A percentile compares a stretch with the other conserved stretches of the same genome.
These are phyloP conservation scores for Chloromyia formosa DNA, from an alignment of 2,888 invertebrate genomes.

Conservation along the genomic window DNA sequence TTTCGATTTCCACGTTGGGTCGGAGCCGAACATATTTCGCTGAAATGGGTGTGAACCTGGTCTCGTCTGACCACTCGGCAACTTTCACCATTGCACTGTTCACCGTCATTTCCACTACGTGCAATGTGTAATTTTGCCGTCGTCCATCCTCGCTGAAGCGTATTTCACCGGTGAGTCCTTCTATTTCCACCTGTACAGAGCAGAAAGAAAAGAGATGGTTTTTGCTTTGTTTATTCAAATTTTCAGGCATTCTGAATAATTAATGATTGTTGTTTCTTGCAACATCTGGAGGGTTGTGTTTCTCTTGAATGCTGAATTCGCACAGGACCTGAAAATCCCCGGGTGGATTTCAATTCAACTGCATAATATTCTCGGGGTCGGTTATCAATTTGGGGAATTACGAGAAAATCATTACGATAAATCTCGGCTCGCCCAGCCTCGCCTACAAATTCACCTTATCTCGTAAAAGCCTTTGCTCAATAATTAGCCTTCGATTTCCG, in stretches of 20 bases:
- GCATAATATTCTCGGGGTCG: no score
- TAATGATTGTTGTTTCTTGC: no score
- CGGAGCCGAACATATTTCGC: constrained; percentile 79
- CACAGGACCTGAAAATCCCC: no score
- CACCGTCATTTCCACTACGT: constrained; percentile 93
- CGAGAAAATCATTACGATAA: no score
- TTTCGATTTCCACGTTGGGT: constrained; percentile 77
- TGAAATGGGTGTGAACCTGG: constrained; percentile 77
- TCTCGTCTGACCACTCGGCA: constrained; percentile 86
- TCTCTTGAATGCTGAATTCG: no score
- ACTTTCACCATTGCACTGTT: constrained; percentile 93
- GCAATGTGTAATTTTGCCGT: constrained; percentile 86
- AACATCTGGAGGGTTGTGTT: no score
- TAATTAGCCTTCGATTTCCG: constrained; percentile 14
- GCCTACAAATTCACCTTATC: no score
- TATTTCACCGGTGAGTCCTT: constrained; percentile 90
- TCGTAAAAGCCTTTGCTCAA: not conserved
- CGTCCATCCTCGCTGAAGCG: constrained; percentile 91
- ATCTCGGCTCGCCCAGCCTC: no score
- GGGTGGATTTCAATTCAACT: no score
- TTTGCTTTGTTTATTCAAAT: not conserved
- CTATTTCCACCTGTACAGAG: constrained; percentile 79
- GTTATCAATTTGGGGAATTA: no score
- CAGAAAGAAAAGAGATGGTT: not conserved
- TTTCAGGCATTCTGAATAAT: no score